Evolutionary conservation across 2,113 vertebrate genomes (phyloP), one percentile per base, ranked within the genome.

Genomic region (Orientallactaga bullata): DNA sequence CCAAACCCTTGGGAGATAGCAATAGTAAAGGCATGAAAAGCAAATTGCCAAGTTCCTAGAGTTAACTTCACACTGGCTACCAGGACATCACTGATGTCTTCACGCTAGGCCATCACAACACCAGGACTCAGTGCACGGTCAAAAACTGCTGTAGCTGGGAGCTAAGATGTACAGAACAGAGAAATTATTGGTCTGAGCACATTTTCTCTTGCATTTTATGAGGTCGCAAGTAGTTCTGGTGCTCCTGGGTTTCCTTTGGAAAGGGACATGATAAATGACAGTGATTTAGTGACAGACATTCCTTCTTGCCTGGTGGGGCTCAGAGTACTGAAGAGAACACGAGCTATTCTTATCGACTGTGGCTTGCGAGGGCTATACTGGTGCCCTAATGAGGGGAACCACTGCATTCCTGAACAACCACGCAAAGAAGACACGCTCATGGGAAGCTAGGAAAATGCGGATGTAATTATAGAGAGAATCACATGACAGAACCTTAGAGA

Each of bases 131-230:
- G 58, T 26, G 16, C 55, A 66, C 3, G 2, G 83, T 26, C 68
- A 42, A 20, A 90, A 93, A n/a, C 24, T 73, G 15, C 1, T 66
- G 10, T 30, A 47, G 20, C 24, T 81, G 80, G 76, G 77, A 82
- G 58, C 77, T 3, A 24, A 60, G 80, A 76, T 47, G 5, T 47
- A 21, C 12, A 61, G 32, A 28, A 11, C 18, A 32, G 10, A 47
- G 26, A 78, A 78, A 78, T 16, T 81, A 94, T 96, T 97, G 91
- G 95, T 97, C 80, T 77, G 85, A 76, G 88, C 3, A 9, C 66
- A 83, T 78, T 76, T 42, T 71, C 47, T 96, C 96, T 91, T 81
- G 47, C 92, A 90, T 95, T 90, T 89, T 87, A 94, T 72, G 94
- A 96, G 80, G 89, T 85, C 26, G 26, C 71, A 94, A 55, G 28